A percentile compares a stretch with the other conserved stretches of the same genome.
phyloP scores from a whole-genome alignment of 2,888 invertebrate species.

The Zygogramma bicolorata region DNA sequence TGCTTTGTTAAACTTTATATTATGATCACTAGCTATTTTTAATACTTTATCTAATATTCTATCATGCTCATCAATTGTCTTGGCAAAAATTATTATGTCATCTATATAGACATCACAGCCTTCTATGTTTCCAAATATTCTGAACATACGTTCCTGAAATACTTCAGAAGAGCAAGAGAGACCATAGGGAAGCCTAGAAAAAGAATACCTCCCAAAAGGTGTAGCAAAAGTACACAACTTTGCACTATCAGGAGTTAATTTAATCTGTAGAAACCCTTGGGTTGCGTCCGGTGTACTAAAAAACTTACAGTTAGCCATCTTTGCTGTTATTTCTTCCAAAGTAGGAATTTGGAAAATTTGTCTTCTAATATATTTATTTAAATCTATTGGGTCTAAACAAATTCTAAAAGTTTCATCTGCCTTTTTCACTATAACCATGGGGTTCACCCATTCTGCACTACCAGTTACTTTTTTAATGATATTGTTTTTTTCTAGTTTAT shows the following conservation, averaged over 20 bases:
- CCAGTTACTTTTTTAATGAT: constrained; percentile 27
- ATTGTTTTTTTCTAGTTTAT: constrained; percentile 41
- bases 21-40: not conserved
- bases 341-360: constrained; percentile 35
- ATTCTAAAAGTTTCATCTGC: constrained; percentile 27
- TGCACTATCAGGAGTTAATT: not conserved
- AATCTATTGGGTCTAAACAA: constrained; percentile 37
- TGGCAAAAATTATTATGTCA: constrained; percentile 36
- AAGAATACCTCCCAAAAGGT: constrained; percentile 39
- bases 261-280: constrained; percentile 39
- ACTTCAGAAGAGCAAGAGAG: constrained; percentile 34
- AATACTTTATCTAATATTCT: not conserved
- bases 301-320: constrained; percentile 27
- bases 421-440: constrained; percentile 36
- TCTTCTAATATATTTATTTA: constrained; percentile 32
- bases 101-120: constrained; percentile 37
- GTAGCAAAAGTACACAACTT: constrained; percentile 22
- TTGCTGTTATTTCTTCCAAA: constrained; percentile 36
- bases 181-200: constrained; percentile 39
- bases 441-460: constrained; percentile 31
- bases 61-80: not conserved
- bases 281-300: constrained; percentile 33
- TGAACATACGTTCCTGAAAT: constrained; percentile 29
- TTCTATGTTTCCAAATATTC: constrained; percentile 40
- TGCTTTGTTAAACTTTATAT: not conserved